Conservation (phyloP, 2,113 vertebrate species). For the Entomyzon cyanotis region DNA sequence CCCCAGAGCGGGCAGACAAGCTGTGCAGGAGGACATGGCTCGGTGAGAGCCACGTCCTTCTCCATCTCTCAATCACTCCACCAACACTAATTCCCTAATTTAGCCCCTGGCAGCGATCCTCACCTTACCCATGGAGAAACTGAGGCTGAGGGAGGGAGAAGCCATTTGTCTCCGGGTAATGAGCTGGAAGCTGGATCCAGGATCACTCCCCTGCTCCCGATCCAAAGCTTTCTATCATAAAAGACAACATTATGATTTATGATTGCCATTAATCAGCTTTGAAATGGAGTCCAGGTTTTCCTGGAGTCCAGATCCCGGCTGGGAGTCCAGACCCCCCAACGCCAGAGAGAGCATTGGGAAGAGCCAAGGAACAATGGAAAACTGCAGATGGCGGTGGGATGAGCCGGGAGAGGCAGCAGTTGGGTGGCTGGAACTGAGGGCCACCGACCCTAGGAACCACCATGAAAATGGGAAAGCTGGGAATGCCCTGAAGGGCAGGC, state of each 20-base stretch:
- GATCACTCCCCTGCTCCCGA: neutral
- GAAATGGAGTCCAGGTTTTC: neutral
- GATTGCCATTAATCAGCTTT: neutral
- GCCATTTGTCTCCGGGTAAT: neutral
- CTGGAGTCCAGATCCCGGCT: neutral
- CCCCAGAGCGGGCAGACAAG: rapidly evolving
- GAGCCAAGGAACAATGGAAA: neutral
- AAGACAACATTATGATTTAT: neutral
- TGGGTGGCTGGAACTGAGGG: neutral
- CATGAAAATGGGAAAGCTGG: neutral
- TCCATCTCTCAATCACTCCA: neutral
- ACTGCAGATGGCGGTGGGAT: rapidly evolving
- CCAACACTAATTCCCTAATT: conserved; percentile 10
- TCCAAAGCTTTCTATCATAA: neutral
- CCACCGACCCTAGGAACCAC: neutral
- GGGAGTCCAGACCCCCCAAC: rapidly evolving
- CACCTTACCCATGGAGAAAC: neutral
- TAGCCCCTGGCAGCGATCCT: conserved; percentile 12
- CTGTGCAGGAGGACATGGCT: rapidly evolving
- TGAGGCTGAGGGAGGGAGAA: neutral
- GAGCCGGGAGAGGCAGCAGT: rapidly evolving
- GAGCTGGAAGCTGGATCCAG: neutral
- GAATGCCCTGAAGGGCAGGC: neutral
- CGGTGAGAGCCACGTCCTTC: neutral
- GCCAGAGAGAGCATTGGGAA: neutral